Conservation (phyloP, 1,140 invertebrate species). For the Heliothis virescens region DNA sequence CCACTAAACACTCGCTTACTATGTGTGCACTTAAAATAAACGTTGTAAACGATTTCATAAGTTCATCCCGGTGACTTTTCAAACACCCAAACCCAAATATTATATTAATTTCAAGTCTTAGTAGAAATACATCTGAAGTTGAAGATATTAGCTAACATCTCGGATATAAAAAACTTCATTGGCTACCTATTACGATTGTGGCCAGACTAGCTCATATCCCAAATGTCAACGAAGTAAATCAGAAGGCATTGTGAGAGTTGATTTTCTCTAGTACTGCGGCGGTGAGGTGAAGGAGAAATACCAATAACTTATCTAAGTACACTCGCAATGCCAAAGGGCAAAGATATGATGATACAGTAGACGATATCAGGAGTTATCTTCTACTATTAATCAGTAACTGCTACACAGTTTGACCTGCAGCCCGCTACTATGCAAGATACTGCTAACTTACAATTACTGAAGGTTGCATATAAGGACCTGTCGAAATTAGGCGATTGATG, state of each 20-base stretch:
- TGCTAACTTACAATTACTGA: not conserved
- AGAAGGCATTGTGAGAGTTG: too few species aligned
- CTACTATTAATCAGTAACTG: slow-evolving; percentile 18
- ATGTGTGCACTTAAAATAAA: not conserved
- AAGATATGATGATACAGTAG: slow-evolving; percentile 18
- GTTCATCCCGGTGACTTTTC: not conserved
- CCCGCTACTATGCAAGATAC: slow-evolving; percentile 3
- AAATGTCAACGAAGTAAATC: too few species aligned
- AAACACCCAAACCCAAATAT: not conserved
- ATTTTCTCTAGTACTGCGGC: not conserved
- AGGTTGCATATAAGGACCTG: not conserved
- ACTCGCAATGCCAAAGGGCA: slow-evolving; percentile 4
- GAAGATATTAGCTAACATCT: too few species aligned
- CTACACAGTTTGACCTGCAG: slow-evolving; percentile 4
- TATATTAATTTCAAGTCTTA: not conserved
- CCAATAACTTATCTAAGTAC: slow-evolving; percentile 2
- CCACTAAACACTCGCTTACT: not conserved
- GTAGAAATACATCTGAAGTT: too few species aligned
- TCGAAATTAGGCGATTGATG: not conserved
- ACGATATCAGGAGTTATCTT: slow-evolving; percentile 9
- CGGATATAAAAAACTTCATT: too few species aligned
- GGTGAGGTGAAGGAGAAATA: not conserved
- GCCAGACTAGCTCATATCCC: too few species aligned
- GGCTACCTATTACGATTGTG: too few species aligned
- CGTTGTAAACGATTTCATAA: not conserved